Percentiles rank a stretch among this genome's conserved stretches.
phyloP scores from a whole-genome alignment of 2,797 vertebrate species.

The Poecilia picta region DNA sequence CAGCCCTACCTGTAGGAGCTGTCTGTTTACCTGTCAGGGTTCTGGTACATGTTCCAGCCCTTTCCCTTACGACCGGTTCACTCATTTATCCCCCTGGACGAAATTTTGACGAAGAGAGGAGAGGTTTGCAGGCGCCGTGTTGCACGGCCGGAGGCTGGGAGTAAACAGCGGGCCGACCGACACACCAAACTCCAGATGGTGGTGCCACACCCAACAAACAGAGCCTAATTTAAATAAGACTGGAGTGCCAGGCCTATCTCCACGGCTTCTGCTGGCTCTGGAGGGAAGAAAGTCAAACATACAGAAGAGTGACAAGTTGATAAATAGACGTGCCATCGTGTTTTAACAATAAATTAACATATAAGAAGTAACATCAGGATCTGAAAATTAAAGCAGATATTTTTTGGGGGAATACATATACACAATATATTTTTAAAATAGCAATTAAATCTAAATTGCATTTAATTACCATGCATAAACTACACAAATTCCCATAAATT shows the following conservation, averaged over 20 bases:
- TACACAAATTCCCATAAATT: conserved; percentile 36
- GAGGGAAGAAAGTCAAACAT: conserved; percentile 17
- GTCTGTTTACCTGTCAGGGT: conserved; percentile 81
- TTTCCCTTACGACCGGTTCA: conserved; percentile 73
- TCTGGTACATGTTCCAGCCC: conserved; percentile 84
- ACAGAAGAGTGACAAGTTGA: conserved; percentile 14
- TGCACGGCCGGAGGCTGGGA: conserved; percentile 35
- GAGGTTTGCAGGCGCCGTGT: conserved; percentile 47
- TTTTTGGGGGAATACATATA: background rate
- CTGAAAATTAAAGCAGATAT: conserved; percentile 3
- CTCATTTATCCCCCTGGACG: conserved; percentile 82
- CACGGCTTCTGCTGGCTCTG: conserved; percentile 62
- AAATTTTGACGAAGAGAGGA: conserved; percentile 58
- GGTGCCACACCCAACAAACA: conserved; percentile 40
- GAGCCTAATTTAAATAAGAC: conserved; percentile 45
- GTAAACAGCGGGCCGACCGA: conserved; percentile 28
- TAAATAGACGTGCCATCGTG: conserved; percentile 19
- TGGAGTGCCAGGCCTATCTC: conserved; percentile 62
- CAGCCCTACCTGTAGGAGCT: background rate
- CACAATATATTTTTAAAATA: background rate
- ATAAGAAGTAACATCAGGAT: conserved; percentile 13
- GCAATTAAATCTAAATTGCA: background rate
- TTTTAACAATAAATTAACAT: background rate
- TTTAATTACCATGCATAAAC: background rate
- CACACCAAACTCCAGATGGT: conserved; percentile 50